These are phyloP conservation scores for Caiman crocodilus DNA, from an alignment of 2,797 vertebrate genomes.

Conservation along the genomic window DNA sequence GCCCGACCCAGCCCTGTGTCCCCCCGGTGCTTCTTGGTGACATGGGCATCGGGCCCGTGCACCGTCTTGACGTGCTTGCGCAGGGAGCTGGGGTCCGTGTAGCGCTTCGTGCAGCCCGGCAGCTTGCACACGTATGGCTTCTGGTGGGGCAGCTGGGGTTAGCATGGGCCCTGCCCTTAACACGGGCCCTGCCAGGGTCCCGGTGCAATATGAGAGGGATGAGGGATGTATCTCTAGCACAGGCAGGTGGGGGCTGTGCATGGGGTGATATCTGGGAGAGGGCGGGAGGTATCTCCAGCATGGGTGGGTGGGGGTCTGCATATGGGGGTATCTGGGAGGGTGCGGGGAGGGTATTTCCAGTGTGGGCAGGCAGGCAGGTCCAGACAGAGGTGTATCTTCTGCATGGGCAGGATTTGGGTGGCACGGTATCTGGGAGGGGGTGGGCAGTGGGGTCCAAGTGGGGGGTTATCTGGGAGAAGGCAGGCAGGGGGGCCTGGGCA, in stretches of 20 bases:
- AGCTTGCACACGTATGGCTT: slow-evolving; percentile 98
- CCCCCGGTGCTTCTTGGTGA: slow-evolving; percentile 96
- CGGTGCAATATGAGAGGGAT: too few species aligned
- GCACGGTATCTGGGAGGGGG: fast-evolving
- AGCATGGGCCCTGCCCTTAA: fast-evolving
- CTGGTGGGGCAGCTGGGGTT: slow-evolving; percentile 67
- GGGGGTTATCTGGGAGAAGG: neutral
- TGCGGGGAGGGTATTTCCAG: fast-evolving
- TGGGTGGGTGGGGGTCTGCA: too few species aligned
- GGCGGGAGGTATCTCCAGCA: neutral
- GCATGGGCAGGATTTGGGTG: neutral
- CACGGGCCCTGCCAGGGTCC: too few species aligned
- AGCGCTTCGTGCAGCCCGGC: slow-evolving; percentile 96
- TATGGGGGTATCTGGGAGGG: fast-evolving
- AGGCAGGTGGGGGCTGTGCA: too few species aligned
- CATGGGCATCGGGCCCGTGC: slow-evolving; percentile 95
- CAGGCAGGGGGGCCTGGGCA: neutral
- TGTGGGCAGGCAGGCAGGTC: neutral
- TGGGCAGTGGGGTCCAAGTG: fast-evolving
- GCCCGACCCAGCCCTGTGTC: slow-evolving; percentile 85
- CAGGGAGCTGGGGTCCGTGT: slow-evolving; percentile 97
- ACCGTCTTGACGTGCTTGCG: slow-evolving; percentile 98
- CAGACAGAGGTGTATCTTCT: fast-evolving
- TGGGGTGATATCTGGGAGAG: neutral
- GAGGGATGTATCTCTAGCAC: too few species aligned